Evolutionary conservation across 1,140 invertebrate genomes (phyloP), one percentile per base, ranked within the genome.

Genomic region (Andrena cerasifolii): DNA sequence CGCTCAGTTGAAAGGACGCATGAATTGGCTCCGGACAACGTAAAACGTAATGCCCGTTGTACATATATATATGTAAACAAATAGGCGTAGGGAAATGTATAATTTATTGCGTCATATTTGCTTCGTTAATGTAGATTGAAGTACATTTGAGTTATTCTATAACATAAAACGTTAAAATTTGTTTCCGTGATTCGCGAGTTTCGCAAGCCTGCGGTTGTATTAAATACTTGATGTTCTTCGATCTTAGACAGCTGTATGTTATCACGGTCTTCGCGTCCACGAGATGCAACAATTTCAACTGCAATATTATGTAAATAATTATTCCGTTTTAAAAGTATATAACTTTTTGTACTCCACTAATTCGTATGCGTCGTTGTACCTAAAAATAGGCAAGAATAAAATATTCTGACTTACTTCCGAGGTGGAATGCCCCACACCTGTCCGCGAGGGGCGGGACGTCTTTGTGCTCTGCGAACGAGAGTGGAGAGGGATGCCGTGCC

Each of bases 291-390:
- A 45, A 3, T 53, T 36, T 5, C 24, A 24, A 31, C 47, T 33
- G 28, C 31, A 24, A 16, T 0, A 59, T 61, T 56, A 47, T 86
- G 72, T 83, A 85, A 77, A 81, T 82, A 85, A 58, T 61, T 82
- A 31, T 79, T 78, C 53, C 73, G 40, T 76, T 76, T 67, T 53
- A 68, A 28, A 51, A 78, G 14, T 24, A 26, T 62, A 78, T 54
- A 61, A 62, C 45, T 65, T 83, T 83, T 83, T 83, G 28, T 84
- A 83, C 66, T 78, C 14, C 47, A 79, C 24, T 51, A 51, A 24
- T 73, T 82, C 31, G 56, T 77, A 70, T 51, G n/a, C 56, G 70
- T 45, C 45, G 63, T 59, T 70, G 26, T 71, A 70, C 54, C 43
- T 56, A 71, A 71, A 77, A 4, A 40, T 31, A 65, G 33, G 28